Evolutionary conservation across 1,140 invertebrate genomes (phyloP), one percentile per base, ranked within the genome.

Genomic region (Drosophila ercepeae): DNA sequence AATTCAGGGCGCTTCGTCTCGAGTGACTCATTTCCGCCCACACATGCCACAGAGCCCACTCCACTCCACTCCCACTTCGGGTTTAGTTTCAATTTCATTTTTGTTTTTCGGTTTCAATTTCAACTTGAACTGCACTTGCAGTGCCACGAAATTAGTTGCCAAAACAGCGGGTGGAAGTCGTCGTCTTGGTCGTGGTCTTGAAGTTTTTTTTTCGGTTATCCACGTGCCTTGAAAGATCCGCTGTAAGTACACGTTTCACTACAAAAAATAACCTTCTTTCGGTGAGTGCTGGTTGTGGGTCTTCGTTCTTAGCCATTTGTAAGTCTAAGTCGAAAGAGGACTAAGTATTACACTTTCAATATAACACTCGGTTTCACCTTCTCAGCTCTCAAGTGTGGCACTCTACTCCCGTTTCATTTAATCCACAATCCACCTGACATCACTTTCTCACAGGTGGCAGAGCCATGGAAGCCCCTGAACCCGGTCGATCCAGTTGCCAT

Each of bases 41-140:
- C 75, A 83, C 59, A 70, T 83, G 63, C 41, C 61, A 49, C 27
- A 34, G 27, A 44, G 36, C 29, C 18, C 21, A 13, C 3, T 27
- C 19, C 44, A 65, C 32, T 23, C 42, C 42, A 64, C 54, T 41
- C 18, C 23, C 29, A 39, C 58, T 32, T 41, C 13, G 14, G 49
- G 23, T 71, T 32, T 21, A 39, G 53, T 55, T 63, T 61, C 39
- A 48, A 44, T 53, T 72, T 54, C 55, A 49, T 25, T 60, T 68
- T 72, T 19, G 29, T 53, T 25, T 61, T 69, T 73, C 18, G 42
- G 59, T 69, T 71, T 78, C 58, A 39, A 23, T 60, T 72, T 75
- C 70, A 45, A 51, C 54, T 78, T 13, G 32, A 58, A 68, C 61
- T 79, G 78, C 77, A 79, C 76, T 79, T 79, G 71, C 64, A 25